Percentiles rank a stretch among this genome's conserved stretches.
phyloP scores from a whole-genome alignment of 2,113 vertebrate genomes.

The Cyprichromis sp. region DNA sequence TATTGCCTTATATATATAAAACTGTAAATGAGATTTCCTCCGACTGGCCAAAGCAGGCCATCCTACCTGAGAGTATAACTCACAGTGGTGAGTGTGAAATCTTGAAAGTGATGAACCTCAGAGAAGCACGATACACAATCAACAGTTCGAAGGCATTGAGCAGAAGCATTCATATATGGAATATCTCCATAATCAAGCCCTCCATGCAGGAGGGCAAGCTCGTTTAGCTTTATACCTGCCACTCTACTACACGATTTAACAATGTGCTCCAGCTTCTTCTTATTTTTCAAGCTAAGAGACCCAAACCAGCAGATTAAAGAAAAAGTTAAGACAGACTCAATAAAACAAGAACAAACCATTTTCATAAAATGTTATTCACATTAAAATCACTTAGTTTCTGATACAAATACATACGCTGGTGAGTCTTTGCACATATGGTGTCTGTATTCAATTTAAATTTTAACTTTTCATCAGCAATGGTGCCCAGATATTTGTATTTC shows the following conservation, averaged over 20 bases:
- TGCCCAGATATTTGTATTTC: neutral
- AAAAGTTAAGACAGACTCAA: neutral
- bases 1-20: neutral
- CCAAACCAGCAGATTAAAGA: neutral
- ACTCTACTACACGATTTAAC: neutral
- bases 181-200: neutral
- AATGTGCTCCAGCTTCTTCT: neutral
- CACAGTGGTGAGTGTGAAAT: neutral
- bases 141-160: neutral
- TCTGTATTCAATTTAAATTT: neutral
- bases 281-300: neutral
- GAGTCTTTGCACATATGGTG: neutral
- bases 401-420: neutral
- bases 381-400: neutral
- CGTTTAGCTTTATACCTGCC: neutral
- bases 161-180: neutral
- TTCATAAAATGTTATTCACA: neutral
- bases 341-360: neutral
- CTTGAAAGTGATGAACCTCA: neutral
- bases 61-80: neutral
- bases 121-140: neutral
- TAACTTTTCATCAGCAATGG: rapidly evolving
- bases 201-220: neutral
- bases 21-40: neutral
- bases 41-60: neutral